phyloP scores from a whole-genome alignment of 2,797 vertebrate species.

The Melanotaenia nigrans region DNA sequence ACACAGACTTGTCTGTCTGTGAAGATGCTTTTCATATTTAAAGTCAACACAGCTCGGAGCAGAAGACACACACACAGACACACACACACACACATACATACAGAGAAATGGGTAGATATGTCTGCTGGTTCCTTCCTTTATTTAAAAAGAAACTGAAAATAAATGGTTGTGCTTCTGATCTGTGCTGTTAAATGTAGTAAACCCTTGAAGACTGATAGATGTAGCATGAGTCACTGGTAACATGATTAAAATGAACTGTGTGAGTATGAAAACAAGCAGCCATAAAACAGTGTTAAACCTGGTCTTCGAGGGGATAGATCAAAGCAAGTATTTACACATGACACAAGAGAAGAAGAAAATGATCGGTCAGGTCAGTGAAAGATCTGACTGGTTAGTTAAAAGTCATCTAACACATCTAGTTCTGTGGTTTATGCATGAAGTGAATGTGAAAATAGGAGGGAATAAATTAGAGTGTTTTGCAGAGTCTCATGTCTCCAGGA shows the following conservation, averaged over 20 bases:
- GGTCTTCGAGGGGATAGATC: neutral
- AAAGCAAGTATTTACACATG: constrained; percentile 7
- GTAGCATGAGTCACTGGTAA: constrained; percentile 15
- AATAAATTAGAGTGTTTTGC: constrained; percentile 57
- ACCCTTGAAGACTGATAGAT: constrained; percentile 11
- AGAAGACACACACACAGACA: constrained; percentile 24
- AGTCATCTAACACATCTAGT: constrained; percentile 48
- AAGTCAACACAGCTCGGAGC: constrained; percentile 69
- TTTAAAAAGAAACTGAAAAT: constrained; percentile 3
- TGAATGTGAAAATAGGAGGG: constrained; percentile 33
- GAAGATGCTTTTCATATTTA: constrained; percentile 73
- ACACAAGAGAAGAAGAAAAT: constrained; percentile 2
- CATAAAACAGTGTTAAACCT: neutral
- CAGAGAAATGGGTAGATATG: constrained; percentile 25
- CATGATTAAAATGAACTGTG: constrained; percentile 24
- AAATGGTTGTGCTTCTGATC: constrained; percentile 5
- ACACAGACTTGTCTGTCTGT: constrained; percentile 10
- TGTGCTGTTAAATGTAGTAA: constrained; percentile 11
- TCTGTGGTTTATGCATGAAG: constrained; percentile 27
- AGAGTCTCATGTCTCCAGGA: constrained; percentile 50
- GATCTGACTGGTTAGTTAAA: constrained; percentile 17
- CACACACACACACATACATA: constrained; percentile 9
- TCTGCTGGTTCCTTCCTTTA: constrained; percentile 23
- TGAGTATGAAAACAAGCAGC: constrained; percentile 3
- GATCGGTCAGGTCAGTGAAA: constrained; percentile 8